Conservation (phyloP, 2,797 vertebrate species). For the Bryconaethiops microstoma region DNA sequence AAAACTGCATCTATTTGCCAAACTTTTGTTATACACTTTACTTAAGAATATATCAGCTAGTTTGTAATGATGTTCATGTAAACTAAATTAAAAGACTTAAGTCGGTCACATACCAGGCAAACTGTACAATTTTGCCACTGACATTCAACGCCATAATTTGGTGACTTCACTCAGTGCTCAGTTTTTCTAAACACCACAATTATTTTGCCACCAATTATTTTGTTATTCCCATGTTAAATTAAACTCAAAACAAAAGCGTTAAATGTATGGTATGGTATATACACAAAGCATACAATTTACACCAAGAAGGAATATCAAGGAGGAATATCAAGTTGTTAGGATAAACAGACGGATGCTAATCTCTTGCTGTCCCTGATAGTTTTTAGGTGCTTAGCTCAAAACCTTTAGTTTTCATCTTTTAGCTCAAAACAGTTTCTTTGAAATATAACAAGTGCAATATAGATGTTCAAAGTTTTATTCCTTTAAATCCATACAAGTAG, state of each 20-base stretch:
- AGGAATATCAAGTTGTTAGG: too few relatives aligned
- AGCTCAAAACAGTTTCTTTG: background rate
- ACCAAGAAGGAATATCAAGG: background rate
- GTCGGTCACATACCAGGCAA: background rate
- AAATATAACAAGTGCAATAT: too few relatives aligned
- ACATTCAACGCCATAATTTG: too few relatives aligned
- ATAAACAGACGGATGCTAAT: background rate
- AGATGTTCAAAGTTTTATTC: too few relatives aligned
- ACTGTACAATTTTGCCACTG: background rate
- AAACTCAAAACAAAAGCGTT: background rate
- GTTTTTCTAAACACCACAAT: background rate
- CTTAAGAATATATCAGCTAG: too few relatives aligned
- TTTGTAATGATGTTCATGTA: background rate
- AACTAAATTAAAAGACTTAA: background rate
- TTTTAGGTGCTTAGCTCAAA: background rate
- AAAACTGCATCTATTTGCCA: too few relatives aligned
- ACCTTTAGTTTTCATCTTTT: background rate
- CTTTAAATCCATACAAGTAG: too few relatives aligned
- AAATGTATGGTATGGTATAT: too few relatives aligned
- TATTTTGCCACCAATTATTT: too few relatives aligned
- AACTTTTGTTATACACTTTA: too few relatives aligned
- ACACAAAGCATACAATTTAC: background rate
- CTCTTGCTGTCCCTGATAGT: background rate
- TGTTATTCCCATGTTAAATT: too few relatives aligned
- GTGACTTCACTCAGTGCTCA: too few relatives aligned